Evolutionary conservation across 1,140 invertebrate genomes (phyloP).

Genomic region (Drosophila navojoa): DNA sequence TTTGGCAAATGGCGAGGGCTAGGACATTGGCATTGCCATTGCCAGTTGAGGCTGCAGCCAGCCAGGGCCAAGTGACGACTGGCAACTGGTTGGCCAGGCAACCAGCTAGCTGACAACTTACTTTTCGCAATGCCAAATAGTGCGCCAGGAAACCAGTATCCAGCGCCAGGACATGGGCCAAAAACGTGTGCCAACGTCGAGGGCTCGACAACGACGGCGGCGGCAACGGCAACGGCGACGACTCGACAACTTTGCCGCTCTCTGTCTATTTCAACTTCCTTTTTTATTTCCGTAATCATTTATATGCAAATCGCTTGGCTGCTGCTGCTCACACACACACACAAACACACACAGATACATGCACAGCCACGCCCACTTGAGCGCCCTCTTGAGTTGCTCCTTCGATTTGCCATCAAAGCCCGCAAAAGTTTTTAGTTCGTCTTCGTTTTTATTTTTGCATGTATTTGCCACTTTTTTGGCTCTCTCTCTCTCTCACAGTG

Average conservation of each 20-base stretch:
- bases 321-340: slow-evolving; percentile 49
- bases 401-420: slow-evolving; percentile 76
- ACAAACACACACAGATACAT: slow-evolving; percentile 23
- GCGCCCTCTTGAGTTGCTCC: slow-evolving; percentile 46
- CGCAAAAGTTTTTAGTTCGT: slow-evolving; percentile 37
- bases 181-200: not conserved
- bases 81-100: slow-evolving; percentile 14
- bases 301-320: slow-evolving; percentile 78
- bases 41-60: slow-evolving; percentile 9
- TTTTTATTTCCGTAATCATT: slow-evolving; percentile 82
- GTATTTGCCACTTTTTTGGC: slow-evolving; percentile 25
- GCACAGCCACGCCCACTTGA: slow-evolving; percentile 32
- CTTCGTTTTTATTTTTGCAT: slow-evolving; percentile 48
- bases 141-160: slow-evolving; percentile 17
- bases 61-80: slow-evolving; percentile 8
- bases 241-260: slow-evolving; percentile 45
- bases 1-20: slow-evolving; percentile 15
- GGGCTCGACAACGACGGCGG: not conserved
- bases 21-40: slow-evolving; percentile 11
- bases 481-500: not conserved
- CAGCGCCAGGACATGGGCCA: slow-evolving; percentile 3
- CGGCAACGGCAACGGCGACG: slow-evolving; percentile 15
- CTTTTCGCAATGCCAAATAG: slow-evolving; percentile 43
- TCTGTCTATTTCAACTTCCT: slow-evolving; percentile 80
- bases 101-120: slow-evolving; percentile 55